Conservation (phyloP, 2,113 vertebrate genomes). For the Nothocercus julius region DNA sequence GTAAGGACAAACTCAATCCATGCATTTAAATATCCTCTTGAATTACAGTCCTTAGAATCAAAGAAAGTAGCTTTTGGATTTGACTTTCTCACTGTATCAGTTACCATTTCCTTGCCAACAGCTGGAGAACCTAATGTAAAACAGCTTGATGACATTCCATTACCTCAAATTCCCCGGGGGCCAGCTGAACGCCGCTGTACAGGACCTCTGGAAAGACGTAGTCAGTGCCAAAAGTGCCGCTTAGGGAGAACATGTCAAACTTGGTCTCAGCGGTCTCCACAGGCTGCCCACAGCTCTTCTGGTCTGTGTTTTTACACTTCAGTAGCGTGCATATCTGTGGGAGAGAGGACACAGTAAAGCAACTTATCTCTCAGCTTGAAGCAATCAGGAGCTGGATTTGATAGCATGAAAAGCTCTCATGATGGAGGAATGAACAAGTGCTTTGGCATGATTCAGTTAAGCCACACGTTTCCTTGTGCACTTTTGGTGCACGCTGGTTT, state of each 20-base stretch:
- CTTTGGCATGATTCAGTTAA: neutral
- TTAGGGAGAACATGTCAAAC: slow-evolving; percentile 78
- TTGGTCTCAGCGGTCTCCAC: slow-evolving; percentile 58
- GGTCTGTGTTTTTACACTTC: slow-evolving; percentile 61
- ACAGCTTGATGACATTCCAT: neutral
- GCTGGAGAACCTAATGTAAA: neutral
- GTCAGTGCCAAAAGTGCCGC: slow-evolving; percentile 73
- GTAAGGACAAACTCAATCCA: neutral
- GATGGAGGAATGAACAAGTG: neutral
- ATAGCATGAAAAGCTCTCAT: neutral
- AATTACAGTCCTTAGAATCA: neutral
- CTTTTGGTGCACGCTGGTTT: neutral
- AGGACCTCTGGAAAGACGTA: slow-evolving; percentile 79
- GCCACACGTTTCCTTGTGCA: neutral
- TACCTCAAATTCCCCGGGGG: slow-evolving; percentile 75
- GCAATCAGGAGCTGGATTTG: neutral
- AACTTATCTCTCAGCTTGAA: neutral
- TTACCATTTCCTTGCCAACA: neutral
- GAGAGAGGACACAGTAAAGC: neutral
- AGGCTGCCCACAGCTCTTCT: slow-evolving; percentile 49
- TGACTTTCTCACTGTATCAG: neutral
- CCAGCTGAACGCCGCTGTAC: slow-evolving; percentile 72
- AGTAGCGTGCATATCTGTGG: slow-evolving; percentile 71
- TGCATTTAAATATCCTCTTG: neutral
- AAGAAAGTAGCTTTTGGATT: neutral